Conservation (phyloP, 2,113 vertebrate species). For the Tenrec ecaudatus region DNA sequence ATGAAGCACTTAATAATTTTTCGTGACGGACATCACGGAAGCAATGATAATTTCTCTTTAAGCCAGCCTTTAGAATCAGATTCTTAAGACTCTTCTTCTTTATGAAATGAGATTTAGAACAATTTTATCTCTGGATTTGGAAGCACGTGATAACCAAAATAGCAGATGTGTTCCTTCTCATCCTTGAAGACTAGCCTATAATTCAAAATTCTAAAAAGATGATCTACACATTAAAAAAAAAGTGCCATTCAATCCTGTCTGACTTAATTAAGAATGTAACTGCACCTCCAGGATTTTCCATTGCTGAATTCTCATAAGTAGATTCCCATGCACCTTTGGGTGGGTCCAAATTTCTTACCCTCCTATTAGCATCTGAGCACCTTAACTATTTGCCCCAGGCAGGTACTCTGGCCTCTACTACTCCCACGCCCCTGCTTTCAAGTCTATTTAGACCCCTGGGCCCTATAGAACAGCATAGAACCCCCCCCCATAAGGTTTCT, state of each 20-base stretch:
- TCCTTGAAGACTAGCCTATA: not conserved
- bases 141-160: not conserved
- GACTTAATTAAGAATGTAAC: not conserved
- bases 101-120: not conserved
- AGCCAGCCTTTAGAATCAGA: not conserved
- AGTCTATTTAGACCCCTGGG: too few relatives aligned
- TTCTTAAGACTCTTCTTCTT: not conserved
- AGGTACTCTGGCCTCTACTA: too few relatives aligned
- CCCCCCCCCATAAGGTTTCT: too few relatives aligned
- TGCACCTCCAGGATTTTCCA: too few relatives aligned
- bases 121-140: not conserved
- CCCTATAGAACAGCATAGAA: too few relatives aligned
- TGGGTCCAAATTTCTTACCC: too few relatives aligned
- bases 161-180: not conserved
- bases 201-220: not conserved
- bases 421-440: too few relatives aligned
- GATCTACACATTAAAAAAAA: not conserved
- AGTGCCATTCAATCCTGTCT: not conserved
- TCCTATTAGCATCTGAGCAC: too few relatives aligned
- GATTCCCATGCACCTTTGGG: too few relatives aligned
- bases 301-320: too few relatives aligned
- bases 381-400: too few relatives aligned
- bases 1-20: constrained; percentile 11
- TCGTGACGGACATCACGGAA: not conserved
- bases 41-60: constrained; percentile 6